phyloP scores from a whole-genome alignment of 30 jellyfish, hydroid and myxozoan genomes.

The Morbakka virulenta region DNA sequence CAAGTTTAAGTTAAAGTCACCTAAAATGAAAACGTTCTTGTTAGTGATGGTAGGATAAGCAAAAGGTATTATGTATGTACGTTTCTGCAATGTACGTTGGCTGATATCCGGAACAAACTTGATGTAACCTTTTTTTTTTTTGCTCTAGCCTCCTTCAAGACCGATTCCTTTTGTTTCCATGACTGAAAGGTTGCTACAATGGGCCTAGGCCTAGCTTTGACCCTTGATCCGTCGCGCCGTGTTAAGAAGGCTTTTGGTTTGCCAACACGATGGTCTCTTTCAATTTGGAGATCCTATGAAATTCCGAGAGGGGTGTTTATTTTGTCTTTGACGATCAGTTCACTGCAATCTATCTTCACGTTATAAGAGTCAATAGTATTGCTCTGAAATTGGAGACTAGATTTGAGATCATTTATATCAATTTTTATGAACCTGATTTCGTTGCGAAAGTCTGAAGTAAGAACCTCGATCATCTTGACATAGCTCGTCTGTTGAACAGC shows the following conservation, averaged over 20 bases:
- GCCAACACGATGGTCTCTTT: constrained; percentile 25
- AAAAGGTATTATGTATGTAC: too few relatives aligned
- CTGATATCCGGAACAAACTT: constrained; percentile 28
- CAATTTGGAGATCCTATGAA: constrained; percentile 19
- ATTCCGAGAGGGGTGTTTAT: constrained; percentile 6
- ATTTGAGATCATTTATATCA: too few relatives aligned
- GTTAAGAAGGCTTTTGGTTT: constrained; percentile 9
- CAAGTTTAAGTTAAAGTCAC: too few relatives aligned
- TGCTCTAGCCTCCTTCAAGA: constrained; percentile 24
- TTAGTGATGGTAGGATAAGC: too few relatives aligned
- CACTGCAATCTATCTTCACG: too few relatives aligned
- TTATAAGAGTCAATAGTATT: too few relatives aligned
- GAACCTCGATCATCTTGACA: too few relatives aligned
- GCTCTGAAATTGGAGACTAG: too few relatives aligned
- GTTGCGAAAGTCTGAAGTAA: too few relatives aligned
- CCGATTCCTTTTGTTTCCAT: constrained; percentile 40
- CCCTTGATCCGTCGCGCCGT: constrained; percentile 13
- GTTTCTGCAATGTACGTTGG: background rate
- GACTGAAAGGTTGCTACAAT: constrained; percentile 18
- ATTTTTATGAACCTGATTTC: too few relatives aligned
- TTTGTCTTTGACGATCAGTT: constrained; percentile 20
- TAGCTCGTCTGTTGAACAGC: too few relatives aligned
- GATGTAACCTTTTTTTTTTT: constrained; percentile 1
- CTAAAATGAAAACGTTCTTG: too few relatives aligned
- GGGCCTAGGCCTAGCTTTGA: constrained; percentile 37